Base-by-base conservation (phyloP, 1,140 invertebrate species). In the Drosophila rhopaloa region DNA sequence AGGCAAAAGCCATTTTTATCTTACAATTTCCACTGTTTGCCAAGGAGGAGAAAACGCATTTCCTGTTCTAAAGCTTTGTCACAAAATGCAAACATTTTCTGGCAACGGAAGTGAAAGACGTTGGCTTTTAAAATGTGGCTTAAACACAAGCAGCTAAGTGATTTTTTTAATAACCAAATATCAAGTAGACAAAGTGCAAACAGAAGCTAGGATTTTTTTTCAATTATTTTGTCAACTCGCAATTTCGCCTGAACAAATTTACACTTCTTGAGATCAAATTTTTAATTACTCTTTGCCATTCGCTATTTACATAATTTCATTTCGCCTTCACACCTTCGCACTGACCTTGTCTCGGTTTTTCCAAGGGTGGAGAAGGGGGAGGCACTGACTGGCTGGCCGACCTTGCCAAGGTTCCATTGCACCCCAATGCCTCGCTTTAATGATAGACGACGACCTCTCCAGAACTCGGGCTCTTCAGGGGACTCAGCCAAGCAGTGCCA, bases 221-320 rank as follows among this genome's bases (percentile, higher is more conserved):
- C 53, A 57, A 71, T 71, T 71, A 70, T 66, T 24, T 19, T 62
- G 60, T 37, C 59, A 41, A 63, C 63, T 63, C 5, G 13, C 58
- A 13, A 41, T 54, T 75, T 37, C 50, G 41, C 32, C 46, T 51
- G 13, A 44, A 43, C 73, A 55, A 68, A 70, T 76, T 55, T 68
- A 47, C 65, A 41, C 54, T 71, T 35, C 27, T 41, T n/a, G 43
- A 71, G 67, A 70, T 70, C 53, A 27, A 55, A 48, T 50, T 58
- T 71, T 55, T 79, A 79, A 79, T 79, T 83, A 82, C 70, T 40
- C 48, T 47, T 65, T 57, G 44, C 43, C 62, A 47, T 65, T 77
- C 43, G 63, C 81, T 70, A 79, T 84, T 82, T 79, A 70, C 70
- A 79, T 76, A 56, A 67, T 68, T 67, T 46, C 24, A 48, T 76